Evolutionary conservation across 1,140 invertebrate genomes (phyloP), one percentile per base, ranked within the genome.

Genomic region (Arion vulgaris): DNA sequence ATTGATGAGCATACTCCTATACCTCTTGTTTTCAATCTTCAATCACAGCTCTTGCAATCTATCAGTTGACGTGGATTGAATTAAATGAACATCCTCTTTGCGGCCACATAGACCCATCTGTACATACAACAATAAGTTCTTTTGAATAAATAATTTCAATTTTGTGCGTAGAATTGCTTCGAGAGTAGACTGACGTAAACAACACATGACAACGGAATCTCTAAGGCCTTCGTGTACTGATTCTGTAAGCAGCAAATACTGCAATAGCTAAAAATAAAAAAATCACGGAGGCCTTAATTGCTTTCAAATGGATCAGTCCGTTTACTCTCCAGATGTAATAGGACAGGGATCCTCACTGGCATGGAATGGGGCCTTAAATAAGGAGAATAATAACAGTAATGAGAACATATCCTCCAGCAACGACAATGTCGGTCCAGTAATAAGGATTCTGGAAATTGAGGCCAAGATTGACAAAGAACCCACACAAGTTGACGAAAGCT

Each of bases 401-500:
- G 84, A 85, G 74, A 85, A 81, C 68, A 85, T 85, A 66, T 85
- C 80, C 32, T 45, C 79, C 38, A 79, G 84, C 66, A 81, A 78
- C 36, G 84, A 85, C 71, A 85, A 79, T 71, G 81, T 82, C n/a
- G 84, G 84, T 38, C 84, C 84, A 36, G 80, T 85, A 62, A 88
- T 91, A 17, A 66, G 87, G 74, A 84, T 90, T 41, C 68, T 88
- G n/a, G 87, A 88, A 72, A 87, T 91, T 28, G 86, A 87, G 73
- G 89, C 88, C 26, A 88, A 87, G 75, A 91, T 91, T 69, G 90
- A 91, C 66, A 90, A 90, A 51, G 85, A 89, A 72, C 86, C 90
- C 32, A 91, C 90, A n/a, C 83, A 86, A 34, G 87, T 91, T 45
- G 90, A 91, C 80, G 90, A 91, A 84, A 86, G 84, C 57, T 91